phyloP scores from a whole-genome alignment of 92 coral and sea anemone genomes.

The Zoanthus sociatus region DNA sequence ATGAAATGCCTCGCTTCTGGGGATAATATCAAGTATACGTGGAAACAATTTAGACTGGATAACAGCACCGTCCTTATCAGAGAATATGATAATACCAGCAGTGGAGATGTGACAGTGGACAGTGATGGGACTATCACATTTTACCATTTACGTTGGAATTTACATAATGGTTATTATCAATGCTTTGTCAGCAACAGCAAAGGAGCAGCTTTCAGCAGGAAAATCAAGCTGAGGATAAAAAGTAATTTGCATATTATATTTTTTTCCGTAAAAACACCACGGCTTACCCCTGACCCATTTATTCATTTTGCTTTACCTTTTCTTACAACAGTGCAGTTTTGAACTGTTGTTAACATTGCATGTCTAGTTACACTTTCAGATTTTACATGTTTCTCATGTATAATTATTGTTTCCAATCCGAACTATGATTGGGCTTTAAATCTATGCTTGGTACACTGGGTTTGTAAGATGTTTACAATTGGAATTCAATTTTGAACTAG shows the following conservation, averaged over 20 bases:
- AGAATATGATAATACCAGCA: not conserved
- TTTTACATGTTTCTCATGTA: no score
- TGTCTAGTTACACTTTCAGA: no score
- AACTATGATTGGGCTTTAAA: no score
- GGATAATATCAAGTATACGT: constrained; percentile 37
- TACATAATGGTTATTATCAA: constrained; percentile 38
- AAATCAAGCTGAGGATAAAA: constrained; percentile 31
- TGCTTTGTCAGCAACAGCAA: constrained; percentile 52
- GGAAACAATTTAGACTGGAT: constrained; percentile 30
- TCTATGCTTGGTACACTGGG: no score
- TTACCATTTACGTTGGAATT: no score
- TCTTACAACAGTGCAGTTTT: no score
- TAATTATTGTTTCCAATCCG: no score
- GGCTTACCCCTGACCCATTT: no score
- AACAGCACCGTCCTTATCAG: not conserved
- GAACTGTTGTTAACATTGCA: no score
- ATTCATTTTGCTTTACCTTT: no score
- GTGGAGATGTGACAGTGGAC: not conserved
- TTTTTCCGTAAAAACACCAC: not conserved
- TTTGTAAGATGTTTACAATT: no score
- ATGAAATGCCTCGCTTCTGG: constrained; percentile 42
- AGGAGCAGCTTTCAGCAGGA: constrained; percentile 53
- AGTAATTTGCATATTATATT: not conserved
- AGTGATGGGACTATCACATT: not conserved
- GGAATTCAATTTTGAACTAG: no score